A percentile compares a stretch with the other conserved stretches of the same genome.
Evolutionary conservation across 1,140 invertebrate genomes (phyloP).

Genomic region (Trypoxylus dichotomus): DNA sequence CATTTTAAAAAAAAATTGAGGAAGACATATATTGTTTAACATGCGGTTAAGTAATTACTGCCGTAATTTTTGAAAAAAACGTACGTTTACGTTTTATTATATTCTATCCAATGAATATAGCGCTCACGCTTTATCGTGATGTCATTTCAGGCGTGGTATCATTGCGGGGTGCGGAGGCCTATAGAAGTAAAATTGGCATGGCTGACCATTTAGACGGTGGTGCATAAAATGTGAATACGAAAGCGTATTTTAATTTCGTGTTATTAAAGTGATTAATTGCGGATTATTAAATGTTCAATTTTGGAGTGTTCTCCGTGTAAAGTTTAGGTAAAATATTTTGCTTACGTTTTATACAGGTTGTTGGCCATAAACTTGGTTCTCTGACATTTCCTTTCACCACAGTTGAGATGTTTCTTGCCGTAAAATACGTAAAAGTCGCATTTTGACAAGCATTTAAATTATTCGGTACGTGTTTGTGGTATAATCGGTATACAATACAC

Average conservation of each 20-base stretch:
- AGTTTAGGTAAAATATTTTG: constrained; percentile 21
- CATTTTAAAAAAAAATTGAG: background rate
- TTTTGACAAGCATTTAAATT: constrained; percentile 22
- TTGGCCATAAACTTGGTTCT: constrained; percentile 46
- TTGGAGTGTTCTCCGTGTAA: background rate
- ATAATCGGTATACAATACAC: background rate
- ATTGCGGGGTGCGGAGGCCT: constrained; percentile 38
- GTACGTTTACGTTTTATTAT: background rate
- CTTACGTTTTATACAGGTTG: constrained; percentile 42
- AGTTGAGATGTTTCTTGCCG: constrained; percentile 8
- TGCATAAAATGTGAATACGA: constrained; percentile 17
- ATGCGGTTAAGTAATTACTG: background rate
- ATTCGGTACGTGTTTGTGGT: background rate
- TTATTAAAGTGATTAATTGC: constrained; percentile 11
- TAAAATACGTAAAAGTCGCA: constrained; percentile 18
- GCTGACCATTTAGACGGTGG: constrained; percentile 44
- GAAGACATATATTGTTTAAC: background rate
- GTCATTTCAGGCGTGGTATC: constrained; percentile 47
- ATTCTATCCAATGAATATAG: background rate
- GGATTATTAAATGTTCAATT: background rate
- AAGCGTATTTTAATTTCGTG: background rate
- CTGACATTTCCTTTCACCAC: constrained; percentile 50
- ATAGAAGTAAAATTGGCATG: constrained; percentile 51
- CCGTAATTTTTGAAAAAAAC: background rate
- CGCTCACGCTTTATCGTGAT: constrained; percentile 32